Base-by-base conservation (phyloP, 64 coral and sea anemone species). In the Dendrophyllia cribrosa region DNA sequence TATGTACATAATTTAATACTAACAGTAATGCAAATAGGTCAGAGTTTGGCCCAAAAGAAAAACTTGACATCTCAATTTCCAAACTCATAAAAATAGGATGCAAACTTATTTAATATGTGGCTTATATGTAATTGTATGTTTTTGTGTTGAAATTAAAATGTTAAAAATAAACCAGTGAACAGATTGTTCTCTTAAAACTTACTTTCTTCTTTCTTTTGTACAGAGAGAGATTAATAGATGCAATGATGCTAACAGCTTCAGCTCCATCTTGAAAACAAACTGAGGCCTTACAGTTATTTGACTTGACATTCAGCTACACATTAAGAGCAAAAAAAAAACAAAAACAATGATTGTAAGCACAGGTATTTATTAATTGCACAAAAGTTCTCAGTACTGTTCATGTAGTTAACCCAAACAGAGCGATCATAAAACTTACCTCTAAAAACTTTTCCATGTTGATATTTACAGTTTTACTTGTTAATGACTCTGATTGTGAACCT, bases 251-350 rank as follows among this genome's bases (percentile, higher is more conserved):
- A 7, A 84, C 1, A n/a, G 80, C 60, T 51, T 84, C 80, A 13
- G 26, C 62, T 50, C 62, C 80, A 68, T 84, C 80, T 84, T 84
- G 62, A 66, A 69, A 84, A 45, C 80, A 84, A 15, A 84, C 45
- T 25, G 62, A 84, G 4, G 43, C 61, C n/a, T 84, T 84, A 9
- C 16, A 67, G 17, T 68, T 23, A 5, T 84, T 59, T 10, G 80
- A 66, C 62, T 68, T 84, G 19, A 62, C 44, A 67, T 84, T 84
- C 43, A 84, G 13, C 80, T 84, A 24, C 0, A 22, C 10, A 77
- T 47, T 0, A 51, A 51, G 16, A 16, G 21, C 22, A 44, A 67
- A n/a, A 9, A 84, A 84, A 13, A 44, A 67, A n/a, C 3, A 84
- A 84, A 13, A 48, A 13, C 11, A 56, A 12, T 56, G 53, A 56